Conservation (phyloP, 2,113 vertebrate species). For the Dromiciops gliroides region DNA sequence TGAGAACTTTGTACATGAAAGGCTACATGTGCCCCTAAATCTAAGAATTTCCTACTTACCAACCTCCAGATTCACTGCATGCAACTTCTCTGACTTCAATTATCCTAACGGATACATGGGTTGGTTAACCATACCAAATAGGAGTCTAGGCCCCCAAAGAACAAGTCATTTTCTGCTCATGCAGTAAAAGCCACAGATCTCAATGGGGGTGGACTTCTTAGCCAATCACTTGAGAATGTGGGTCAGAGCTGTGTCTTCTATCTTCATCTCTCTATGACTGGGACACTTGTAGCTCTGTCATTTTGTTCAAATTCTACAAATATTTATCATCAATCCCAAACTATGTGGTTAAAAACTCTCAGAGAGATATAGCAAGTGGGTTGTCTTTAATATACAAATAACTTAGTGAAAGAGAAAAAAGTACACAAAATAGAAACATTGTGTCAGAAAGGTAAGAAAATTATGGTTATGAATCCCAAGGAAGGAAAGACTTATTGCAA, state of each 20-base stretch:
- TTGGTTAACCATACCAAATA: constrained; percentile 84
- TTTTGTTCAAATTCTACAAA: not conserved
- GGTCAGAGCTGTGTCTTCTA: not conserved
- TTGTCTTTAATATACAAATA: not conserved
- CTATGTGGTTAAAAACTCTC: not conserved
- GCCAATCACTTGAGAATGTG: constrained; percentile 58
- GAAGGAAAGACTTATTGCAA: not conserved
- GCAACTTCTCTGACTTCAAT: constrained; percentile 82
- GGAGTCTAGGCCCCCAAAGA: constrained; percentile 77
- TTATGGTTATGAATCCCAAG: not conserved
- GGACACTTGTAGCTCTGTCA: not conserved
- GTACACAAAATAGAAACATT: not conserved
- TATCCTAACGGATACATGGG: constrained; percentile 82
- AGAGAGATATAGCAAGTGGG: not conserved
- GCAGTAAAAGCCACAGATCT: constrained; percentile 67
- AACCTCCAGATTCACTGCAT: constrained; percentile 81
- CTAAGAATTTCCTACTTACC: constrained; percentile 84
- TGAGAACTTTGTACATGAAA: constrained; percentile 90
- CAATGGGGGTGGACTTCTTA: constrained; percentile 64
- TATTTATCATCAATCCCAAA: not conserved
- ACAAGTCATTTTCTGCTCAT: constrained; percentile 69
- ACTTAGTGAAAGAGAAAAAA: not conserved
- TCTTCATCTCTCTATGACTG: not conserved
- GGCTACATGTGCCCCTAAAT: constrained; percentile 84
- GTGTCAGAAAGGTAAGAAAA: not conserved